A percentile compares a stretch with the other conserved stretches of the same genome.
These are phyloP conservation scores for Chaenodraco wilsoni DNA, from an alignment of 2,797 vertebrate genomes.

Conservation along the genomic window DNA sequence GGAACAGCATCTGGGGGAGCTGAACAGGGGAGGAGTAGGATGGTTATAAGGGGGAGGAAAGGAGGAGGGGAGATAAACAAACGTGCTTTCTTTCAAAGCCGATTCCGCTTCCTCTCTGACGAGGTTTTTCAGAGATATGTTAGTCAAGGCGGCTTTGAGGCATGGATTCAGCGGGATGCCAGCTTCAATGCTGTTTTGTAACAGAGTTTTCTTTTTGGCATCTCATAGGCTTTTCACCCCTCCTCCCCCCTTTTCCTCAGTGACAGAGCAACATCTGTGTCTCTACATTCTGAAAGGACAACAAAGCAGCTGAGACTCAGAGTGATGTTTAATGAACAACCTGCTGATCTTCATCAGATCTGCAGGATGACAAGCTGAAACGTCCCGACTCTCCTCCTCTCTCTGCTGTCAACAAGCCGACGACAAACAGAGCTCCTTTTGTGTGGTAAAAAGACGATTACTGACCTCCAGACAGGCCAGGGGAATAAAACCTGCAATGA, in stretches of 20 bases:
- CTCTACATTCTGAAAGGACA: not conserved
- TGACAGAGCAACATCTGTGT: slow-evolving; percentile 50
- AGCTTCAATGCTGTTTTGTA: slow-evolving; percentile 20
- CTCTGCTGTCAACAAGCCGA: slow-evolving; percentile 49
- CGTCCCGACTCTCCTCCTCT: slow-evolving; percentile 23
- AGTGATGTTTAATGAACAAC: slow-evolving; percentile 54
- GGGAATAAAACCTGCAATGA: slow-evolving; percentile 66
- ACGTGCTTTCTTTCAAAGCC: slow-evolving; percentile 38
- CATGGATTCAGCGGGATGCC: slow-evolving; percentile 54
- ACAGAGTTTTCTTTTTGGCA: not conserved
- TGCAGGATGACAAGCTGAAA: slow-evolving; percentile 33
- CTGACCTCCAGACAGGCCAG: slow-evolving; percentile 60
- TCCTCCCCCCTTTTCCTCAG: not conserved
- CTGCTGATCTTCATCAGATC: slow-evolving; percentile 51
- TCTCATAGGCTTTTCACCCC: not conserved
- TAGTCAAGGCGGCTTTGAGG: slow-evolving; percentile 34
- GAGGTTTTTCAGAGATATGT: slow-evolving; percentile 42
- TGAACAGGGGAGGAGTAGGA: slow-evolving; percentile 29
- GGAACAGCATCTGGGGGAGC: slow-evolving; percentile 43
- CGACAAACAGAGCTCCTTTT: slow-evolving; percentile 60
- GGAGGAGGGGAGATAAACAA: slow-evolving; percentile 35
- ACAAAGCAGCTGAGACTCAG: slow-evolving; percentile 19
- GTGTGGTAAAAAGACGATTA: slow-evolving; percentile 44
- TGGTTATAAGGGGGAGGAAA: slow-evolving; percentile 26
- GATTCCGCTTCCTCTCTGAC: slow-evolving; percentile 40